Conservation (phyloP, 2,797 vertebrate species). For the Sebastes umbrosus region DNA sequence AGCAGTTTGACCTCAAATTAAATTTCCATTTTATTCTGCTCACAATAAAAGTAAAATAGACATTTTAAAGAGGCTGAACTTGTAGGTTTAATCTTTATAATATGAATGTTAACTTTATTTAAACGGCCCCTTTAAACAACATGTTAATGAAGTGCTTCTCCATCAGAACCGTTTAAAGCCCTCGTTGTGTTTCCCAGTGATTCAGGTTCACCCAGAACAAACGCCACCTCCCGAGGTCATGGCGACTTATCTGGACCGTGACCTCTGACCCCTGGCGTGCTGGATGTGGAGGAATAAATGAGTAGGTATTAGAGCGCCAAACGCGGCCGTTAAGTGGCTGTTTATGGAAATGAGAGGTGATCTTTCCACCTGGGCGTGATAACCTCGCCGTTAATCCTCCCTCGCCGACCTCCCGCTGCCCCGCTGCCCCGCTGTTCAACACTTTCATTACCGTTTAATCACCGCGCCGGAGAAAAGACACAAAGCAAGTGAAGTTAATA, state of each 20-base stretch:
- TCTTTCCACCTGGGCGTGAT: slow-evolving; percentile 63
- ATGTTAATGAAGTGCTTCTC: slow-evolving; percentile 6
- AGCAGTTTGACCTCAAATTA: too few relatives aligned
- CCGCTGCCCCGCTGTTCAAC: slow-evolving; percentile 48
- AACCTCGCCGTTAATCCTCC: slow-evolving; percentile 67
- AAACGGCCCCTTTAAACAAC: background rate
- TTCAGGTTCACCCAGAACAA: slow-evolving; percentile 25
- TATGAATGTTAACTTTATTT: background rate
- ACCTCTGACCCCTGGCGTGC: slow-evolving; percentile 23
- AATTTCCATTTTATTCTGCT: background rate
- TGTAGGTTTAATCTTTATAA: background rate
- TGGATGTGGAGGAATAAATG: slow-evolving; percentile 27
- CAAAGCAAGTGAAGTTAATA: background rate
- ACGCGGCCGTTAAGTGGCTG: slow-evolving; percentile 39
- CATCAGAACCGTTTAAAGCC: background rate
- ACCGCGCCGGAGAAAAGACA: background rate
- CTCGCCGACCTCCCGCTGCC: slow-evolving; percentile 35
- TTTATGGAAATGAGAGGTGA: slow-evolving; percentile 71
- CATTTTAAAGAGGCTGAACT: background rate
- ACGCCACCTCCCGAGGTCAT: slow-evolving; percentile 14
- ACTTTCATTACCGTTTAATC: slow-evolving; percentile 75
- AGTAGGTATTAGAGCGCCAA: slow-evolving; percentile 21
- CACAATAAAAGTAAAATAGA: background rate
- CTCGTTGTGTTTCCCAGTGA: background rate
- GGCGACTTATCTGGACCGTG: slow-evolving; percentile 27